phyloP scores from a whole-genome alignment of 2,797 vertebrate genomes.

The Trachurus trachurus region DNA sequence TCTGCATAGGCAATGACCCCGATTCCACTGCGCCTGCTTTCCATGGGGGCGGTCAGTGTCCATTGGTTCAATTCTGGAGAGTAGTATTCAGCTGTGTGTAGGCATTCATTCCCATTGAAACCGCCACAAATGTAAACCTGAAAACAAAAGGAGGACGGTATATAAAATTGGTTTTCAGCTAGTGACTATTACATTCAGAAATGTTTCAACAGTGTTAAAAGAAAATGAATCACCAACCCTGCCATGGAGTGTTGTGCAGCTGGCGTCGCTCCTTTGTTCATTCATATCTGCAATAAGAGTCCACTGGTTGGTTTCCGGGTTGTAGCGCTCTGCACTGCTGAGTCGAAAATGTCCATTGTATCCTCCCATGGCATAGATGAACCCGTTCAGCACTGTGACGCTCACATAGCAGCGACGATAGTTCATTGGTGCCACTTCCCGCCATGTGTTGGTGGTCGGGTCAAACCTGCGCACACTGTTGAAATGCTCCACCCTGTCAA shows the following conservation, averaged over 20 bases:
- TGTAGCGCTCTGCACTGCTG: constrained; percentile 86
- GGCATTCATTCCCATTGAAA: constrained; percentile 82
- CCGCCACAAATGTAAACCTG: constrained; percentile 86
- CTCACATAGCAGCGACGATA: constrained; percentile 88
- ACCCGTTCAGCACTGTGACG: constrained; percentile 81
- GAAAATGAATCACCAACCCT: constrained; percentile 71
- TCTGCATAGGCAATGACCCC: constrained; percentile 53
- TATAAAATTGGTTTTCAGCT: not conserved
- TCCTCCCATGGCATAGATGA: constrained; percentile 91
- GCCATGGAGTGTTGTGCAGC: constrained; percentile 82
- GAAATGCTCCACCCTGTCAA: constrained; percentile 83
- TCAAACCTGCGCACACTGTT: constrained; percentile 87
- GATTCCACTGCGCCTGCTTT: constrained; percentile 78
- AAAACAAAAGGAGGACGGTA: not conserved
- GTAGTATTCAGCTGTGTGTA: constrained; percentile 88
- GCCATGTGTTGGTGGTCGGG: constrained; percentile 82
- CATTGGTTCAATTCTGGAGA: constrained; percentile 88
- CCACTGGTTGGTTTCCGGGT: constrained; percentile 90
- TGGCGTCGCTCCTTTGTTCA: constrained; percentile 84
- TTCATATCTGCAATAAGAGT: constrained; percentile 87
- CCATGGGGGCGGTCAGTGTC: constrained; percentile 86
- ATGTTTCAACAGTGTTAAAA: not conserved
- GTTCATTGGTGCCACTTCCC: constrained; percentile 89
- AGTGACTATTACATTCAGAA: not conserved
- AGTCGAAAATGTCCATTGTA: constrained; percentile 82